Base-by-base conservation (phyloP, 2,797 vertebrate genomes). In the Acestrorhynchus altus region DNA sequence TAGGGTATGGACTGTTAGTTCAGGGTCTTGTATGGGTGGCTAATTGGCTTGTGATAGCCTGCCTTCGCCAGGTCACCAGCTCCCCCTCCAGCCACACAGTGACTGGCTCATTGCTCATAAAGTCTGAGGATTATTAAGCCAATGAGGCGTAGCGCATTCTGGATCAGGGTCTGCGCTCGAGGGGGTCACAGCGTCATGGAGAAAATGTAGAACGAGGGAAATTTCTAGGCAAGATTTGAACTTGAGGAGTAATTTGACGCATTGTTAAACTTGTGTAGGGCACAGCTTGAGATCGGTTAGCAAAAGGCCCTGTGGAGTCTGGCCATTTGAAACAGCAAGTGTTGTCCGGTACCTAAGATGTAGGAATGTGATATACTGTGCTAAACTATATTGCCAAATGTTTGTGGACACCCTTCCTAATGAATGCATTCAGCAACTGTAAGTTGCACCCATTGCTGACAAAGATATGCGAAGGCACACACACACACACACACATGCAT, bases 31-130 rank as follows among this genome's bases (percentile, higher is more conserved):
- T 65, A 57, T 42, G 60, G 63, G 42, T 82, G 68, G 76, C 87
- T 90, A 90, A 92, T 85, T 90, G 84, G 85, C 26, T n/a, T 87
- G 89, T 82, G 87, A 86, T 84, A 76, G 83, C 72, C 73, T 80
- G 72, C 83, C 82, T 87, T 87, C 74, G 88, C 84, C 87, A 89
- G 88, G 85, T 86, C 82, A 90, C 87, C 83, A 82, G 83, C 80
- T 82, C 85, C 83, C 42, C 80, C 71, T 72, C 31, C 63, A 74
- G 83, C 77, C 73, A 82, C 69, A 56, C 35, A 54, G 67, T 84
- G 86, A 90, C 88, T 87, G 87, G 85, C 88, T 90, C 68, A 83
- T 86, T 90, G 77, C 81, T 85, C 78, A 82, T 83, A 65, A 82
- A 72, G 16, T 78, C 54, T 54, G 15, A 31, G 39, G 66, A 81